Conservation (phyloP, 2,888 invertebrate genomes). For the Pammene fasciana region DNA sequence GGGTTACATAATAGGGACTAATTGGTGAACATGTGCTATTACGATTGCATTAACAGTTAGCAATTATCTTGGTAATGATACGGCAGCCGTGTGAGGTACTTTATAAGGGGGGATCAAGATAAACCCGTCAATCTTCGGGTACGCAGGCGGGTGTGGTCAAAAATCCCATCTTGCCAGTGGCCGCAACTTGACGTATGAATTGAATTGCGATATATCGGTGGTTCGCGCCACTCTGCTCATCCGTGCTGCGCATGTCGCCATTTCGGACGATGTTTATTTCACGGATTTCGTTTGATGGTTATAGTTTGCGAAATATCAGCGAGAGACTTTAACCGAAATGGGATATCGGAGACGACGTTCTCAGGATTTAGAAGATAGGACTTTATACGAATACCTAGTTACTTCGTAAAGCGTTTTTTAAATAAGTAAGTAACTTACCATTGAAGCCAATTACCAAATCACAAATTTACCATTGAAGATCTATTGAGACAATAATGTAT, state of each 20-base stretch:
- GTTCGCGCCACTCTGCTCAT: conserved; percentile 35
- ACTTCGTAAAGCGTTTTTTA: too few relatives aligned
- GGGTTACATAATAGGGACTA: conserved; percentile 75
- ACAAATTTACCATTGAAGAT: too few relatives aligned
- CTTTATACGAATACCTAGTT: not conserved
- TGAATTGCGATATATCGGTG: conserved; percentile 68
- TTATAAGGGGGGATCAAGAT: conserved; percentile 39
- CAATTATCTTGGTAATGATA: conserved; percentile 38
- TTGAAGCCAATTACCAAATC: too few relatives aligned
- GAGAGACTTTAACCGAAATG: conserved; percentile 10
- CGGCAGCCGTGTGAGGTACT: conserved; percentile 32
- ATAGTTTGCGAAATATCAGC: conserved; percentile 32
- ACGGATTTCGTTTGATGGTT: conserved; percentile 34
- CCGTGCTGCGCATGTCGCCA: conserved; percentile 38
- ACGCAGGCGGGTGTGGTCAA: conserved; percentile 50
- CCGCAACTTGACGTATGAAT: conserved; percentile 62
- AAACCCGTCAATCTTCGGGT: conserved; percentile 39
- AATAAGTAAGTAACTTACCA: too few relatives aligned
- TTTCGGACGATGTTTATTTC: conserved; percentile 35
- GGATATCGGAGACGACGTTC: not conserved
- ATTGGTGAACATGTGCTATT: conserved; percentile 64
- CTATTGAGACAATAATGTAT: too few relatives aligned
- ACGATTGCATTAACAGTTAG: conserved; percentile 49
- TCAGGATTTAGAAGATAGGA: not conserved
- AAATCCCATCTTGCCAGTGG: conserved; percentile 63